Percentiles rank a stretch among this genome's conserved stretches.
These are phyloP conservation scores for Rhea americana DNA, from an alignment of 2,113 vertebrate genomes.

Conservation along the genomic window DNA sequence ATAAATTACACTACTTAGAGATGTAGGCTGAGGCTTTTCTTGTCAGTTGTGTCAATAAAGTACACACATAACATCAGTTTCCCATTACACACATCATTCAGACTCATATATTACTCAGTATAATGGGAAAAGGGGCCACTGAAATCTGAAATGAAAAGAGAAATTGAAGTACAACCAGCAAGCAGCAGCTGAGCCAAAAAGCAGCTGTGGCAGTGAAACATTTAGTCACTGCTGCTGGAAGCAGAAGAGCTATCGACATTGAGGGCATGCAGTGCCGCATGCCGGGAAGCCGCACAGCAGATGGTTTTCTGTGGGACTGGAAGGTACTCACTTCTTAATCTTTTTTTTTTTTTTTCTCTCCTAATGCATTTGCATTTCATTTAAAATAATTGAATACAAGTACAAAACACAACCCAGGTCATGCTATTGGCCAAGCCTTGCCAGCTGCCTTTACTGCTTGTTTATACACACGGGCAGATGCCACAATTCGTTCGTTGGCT, in stretches of 20 bases:
- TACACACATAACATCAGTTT: slow-evolving; percentile 74
- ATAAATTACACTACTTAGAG: slow-evolving; percentile 74
- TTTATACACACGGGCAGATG: neutral
- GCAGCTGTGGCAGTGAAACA: slow-evolving; percentile 42
- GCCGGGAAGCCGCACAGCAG: slow-evolving; percentile 30
- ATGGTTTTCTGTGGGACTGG: slow-evolving; percentile 37
- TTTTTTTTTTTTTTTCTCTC: neutral
- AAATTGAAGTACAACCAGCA: slow-evolving; percentile 71
- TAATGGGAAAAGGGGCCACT: slow-evolving; percentile 67
- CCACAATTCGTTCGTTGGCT: neutral
- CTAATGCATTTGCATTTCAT: neutral
- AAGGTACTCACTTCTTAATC: neutral
- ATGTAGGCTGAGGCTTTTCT: slow-evolving; percentile 54
- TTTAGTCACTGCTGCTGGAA: slow-evolving; percentile 55
- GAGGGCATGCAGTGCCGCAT: slow-evolving; percentile 35
- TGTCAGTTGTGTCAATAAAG: slow-evolving; percentile 74
- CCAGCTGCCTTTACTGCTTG: neutral
- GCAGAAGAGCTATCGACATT: slow-evolving; percentile 25
- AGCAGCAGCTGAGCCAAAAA: slow-evolving; percentile 61
- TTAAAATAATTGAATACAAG: neutral
- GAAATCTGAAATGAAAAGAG: slow-evolving; percentile 74
- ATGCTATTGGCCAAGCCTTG: neutral
- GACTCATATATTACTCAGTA: slow-evolving; percentile 73
- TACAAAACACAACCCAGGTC: neutral
- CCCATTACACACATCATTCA: slow-evolving; percentile 75